A percentile compares a stretch with the other conserved stretches of the same genome.
Evolutionary conservation across 2,888 invertebrate species (phyloP).

Genomic region (Pegoplata infirma): DNA sequence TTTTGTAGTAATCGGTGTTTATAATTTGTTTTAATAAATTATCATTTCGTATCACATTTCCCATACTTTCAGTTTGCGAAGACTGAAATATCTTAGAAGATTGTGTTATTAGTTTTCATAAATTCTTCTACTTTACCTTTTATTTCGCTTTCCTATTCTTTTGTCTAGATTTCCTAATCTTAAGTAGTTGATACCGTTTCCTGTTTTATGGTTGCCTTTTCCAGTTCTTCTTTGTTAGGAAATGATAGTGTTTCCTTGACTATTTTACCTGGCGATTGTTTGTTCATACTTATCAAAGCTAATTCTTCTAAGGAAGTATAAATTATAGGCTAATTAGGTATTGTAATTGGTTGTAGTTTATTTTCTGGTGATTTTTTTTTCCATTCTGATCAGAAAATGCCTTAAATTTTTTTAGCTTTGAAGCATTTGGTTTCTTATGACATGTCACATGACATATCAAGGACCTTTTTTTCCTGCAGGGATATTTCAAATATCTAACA

Average conservation of each 20-base stretch:
- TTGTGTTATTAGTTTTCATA: too few species aligned
- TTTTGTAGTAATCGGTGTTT: slow-evolving; percentile 60
- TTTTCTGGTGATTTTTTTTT: slow-evolving; percentile 67
- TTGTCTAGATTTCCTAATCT: neutral
- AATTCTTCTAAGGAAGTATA: slow-evolving; percentile 70
- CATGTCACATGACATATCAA: too few species aligned
- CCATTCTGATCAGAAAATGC: too few species aligned
- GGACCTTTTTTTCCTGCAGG: too few species aligned
- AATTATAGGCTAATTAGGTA: slow-evolving; percentile 4
- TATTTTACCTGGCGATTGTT: too few species aligned
- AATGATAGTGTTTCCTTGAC: too few species aligned
- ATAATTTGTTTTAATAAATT: slow-evolving; percentile 12
- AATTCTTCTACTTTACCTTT: neutral
- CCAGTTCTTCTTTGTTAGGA: neutral
- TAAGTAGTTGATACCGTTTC: neutral
- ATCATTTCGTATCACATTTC: too few species aligned
- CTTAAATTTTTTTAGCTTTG: too few species aligned
- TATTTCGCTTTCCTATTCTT: neutral
- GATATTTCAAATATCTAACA: too few species aligned
- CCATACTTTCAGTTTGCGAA: too few species aligned
- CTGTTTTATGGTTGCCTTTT: neutral
- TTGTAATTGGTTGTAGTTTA: slow-evolving; percentile 3
- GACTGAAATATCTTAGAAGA: too few species aligned
- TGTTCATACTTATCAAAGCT: slow-evolving; percentile 63
- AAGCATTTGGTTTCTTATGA: too few species aligned